Evolutionary conservation across 1,140 invertebrate species (phyloP).

Genomic region (Diorhabda carinulata): DNA sequence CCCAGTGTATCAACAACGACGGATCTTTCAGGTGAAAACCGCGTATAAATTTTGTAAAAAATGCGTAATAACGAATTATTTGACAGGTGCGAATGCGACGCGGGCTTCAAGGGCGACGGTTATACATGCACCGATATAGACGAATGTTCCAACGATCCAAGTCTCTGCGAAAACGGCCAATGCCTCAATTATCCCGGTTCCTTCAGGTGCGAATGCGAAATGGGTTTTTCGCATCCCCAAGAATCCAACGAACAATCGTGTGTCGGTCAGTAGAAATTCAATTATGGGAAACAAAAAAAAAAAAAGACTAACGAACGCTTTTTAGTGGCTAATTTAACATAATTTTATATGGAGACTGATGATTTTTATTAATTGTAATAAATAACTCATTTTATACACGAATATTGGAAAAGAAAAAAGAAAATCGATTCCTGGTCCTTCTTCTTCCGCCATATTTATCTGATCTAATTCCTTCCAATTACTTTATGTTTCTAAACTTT

Average conservation of each 20-base stretch:
- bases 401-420: no score
- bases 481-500: no score
- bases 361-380: not conserved
- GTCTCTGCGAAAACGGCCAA: conserved; percentile 63
- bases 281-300: not conserved
- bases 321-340: not conserved
- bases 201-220: conserved; percentile 80
- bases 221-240: conserved; percentile 74
- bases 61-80: not conserved
- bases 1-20: conserved; percentile 82
- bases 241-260: conserved; percentile 56
- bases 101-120: conserved; percentile 82
- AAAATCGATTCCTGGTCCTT: no score
- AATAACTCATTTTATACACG: not conserved
- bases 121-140: conserved; percentile 66
- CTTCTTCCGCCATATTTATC: no score
- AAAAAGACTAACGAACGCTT: not conserved
- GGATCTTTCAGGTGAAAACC: conserved; percentile 63
- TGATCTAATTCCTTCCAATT: no score
- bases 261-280: conserved; percentile 51
- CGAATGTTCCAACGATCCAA: conserved; percentile 77
- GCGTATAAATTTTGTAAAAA: not conserved
- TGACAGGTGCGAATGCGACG: conserved; percentile 72
- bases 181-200: conserved; percentile 82
- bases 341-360: not conserved